These are phyloP conservation scores for Lepidochrysops patricia DNA, from an alignment of 2,888 invertebrate species.

Conservation along the genomic window DNA sequence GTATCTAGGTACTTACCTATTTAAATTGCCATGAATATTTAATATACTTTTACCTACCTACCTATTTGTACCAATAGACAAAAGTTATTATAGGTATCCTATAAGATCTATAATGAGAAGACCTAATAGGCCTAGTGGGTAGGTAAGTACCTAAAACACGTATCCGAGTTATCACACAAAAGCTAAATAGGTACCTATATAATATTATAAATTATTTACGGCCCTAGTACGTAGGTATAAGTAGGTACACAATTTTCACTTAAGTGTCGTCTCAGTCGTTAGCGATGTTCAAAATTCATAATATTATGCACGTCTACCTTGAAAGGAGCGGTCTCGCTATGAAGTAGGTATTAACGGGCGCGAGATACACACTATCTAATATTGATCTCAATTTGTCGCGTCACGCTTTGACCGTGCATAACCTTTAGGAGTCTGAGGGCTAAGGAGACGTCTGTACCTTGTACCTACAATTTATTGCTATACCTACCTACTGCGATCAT, in stretches of 20 bases:
- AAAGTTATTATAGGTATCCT: too few relatives aligned
- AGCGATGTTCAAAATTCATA: not conserved
- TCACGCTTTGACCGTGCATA: constrained; percentile 63
- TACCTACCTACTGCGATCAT: too few relatives aligned
- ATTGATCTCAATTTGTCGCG: constrained; percentile 65
- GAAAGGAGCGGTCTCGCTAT: not conserved
- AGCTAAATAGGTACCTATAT: not conserved
- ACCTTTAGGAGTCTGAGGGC: constrained; percentile 31
- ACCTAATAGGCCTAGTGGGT: too few relatives aligned
- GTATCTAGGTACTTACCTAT: too few relatives aligned
- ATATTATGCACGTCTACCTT: not conserved
- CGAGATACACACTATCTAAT: constrained; percentile 24
- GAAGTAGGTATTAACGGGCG: not conserved
- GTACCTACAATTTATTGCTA: not conserved
- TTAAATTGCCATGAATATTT: too few relatives aligned
- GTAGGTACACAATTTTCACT: not conserved
- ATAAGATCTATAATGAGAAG: too few relatives aligned
- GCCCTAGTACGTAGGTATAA: not conserved
- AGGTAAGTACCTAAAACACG: too few relatives aligned
- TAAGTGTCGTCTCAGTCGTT: not conserved
- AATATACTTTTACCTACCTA: too few relatives aligned
- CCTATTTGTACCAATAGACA: too few relatives aligned
- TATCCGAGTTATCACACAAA: not conserved
- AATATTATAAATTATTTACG: not conserved
- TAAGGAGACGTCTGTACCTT: not conserved